Evolutionary conservation across 2,113 vertebrate genomes (phyloP).

Genomic region (Erpornis zantholeuca): DNA sequence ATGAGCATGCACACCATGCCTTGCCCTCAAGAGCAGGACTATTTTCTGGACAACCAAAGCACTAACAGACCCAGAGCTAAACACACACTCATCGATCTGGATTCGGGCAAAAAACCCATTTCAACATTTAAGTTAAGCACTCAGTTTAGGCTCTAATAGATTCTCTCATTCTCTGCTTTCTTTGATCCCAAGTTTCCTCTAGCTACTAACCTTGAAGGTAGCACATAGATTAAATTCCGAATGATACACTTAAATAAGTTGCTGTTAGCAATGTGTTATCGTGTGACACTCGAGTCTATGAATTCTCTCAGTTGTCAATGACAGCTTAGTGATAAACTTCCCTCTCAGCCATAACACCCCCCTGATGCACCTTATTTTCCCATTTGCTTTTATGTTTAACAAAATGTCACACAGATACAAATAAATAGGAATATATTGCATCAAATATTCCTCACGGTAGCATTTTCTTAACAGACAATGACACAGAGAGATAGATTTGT

Average conservation of each 20-base stretch:
- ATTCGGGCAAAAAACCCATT: background rate
- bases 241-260: conserved; percentile 4
- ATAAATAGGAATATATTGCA: conserved; percentile 35
- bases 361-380: conserved; percentile 14
- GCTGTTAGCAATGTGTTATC: conserved; percentile 36
- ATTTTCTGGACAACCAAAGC: background rate
- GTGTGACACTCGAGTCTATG: background rate
- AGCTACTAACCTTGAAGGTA: conserved; percentile 37
- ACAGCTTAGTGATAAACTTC: conserved; percentile 56
- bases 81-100: background rate
- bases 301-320: conserved; percentile 33
- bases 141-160: background rate
- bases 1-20: background rate
- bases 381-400: conserved; percentile 60
- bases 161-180: background rate
- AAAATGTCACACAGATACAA: conserved; percentile 29
- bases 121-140: background rate
- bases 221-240: conserved; percentile 28
- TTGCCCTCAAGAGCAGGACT: background rate
- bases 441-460: conserved; percentile 33
- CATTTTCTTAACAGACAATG: conserved; percentile 35
- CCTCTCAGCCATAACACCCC: conserved; percentile 37
- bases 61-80: background rate
- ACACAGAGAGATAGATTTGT: background rate
- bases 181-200: conserved; percentile 45